A percentile compares a stretch with the other conserved stretches of the same genome.
Evolutionary conservation across 2,888 invertebrate genomes (phyloP).

Genomic region (Catonia carolina): DNA sequence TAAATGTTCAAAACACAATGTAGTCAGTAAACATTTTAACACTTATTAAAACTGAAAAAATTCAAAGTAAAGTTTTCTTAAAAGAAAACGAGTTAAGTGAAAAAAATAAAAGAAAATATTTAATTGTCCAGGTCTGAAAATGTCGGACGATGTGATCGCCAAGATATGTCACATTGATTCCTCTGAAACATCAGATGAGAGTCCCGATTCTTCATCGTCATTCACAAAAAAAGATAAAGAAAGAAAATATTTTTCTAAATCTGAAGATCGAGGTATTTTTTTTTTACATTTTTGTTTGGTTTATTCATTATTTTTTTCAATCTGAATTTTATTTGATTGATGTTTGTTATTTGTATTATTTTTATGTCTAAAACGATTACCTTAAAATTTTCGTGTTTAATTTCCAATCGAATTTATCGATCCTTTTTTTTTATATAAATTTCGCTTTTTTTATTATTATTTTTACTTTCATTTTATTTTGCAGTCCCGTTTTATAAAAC

Average conservation of each 20-base stretch:
- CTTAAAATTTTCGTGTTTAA: not conserved
- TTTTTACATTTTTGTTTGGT: not conserved
- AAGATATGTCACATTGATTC: slow-evolving; percentile 73
- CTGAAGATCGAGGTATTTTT: slow-evolving; percentile 18
- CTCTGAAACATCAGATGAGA: slow-evolving; percentile 64
- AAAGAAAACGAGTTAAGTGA: too few species aligned
- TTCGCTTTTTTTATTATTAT: too few species aligned
- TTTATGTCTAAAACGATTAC: not conserved
- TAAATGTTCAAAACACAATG: too few species aligned
- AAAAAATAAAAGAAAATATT: not conserved
- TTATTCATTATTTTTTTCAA: not conserved
- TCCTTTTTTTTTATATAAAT: not conserved
- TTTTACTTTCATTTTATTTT: not conserved
- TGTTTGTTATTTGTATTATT: not conserved
- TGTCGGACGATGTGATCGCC: slow-evolving; percentile 34
- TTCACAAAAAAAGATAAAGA: slow-evolving; percentile 15
- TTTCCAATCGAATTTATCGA: not conserved
- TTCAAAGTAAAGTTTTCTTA: too few species aligned
- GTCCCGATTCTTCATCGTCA: slow-evolving; percentile 32
- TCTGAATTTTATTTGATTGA: not conserved
- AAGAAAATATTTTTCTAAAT: slow-evolving; percentile 14
- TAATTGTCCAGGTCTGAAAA: slow-evolving; percentile 29
- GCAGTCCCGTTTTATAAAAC: not conserved
- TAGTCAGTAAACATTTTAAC: too few species aligned
- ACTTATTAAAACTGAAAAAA: too few species aligned